Evolutionary conservation across 2,113 vertebrate genomes (phyloP), one percentile per base, ranked within the genome.

Genomic region (Nycticebus coucang): DNA sequence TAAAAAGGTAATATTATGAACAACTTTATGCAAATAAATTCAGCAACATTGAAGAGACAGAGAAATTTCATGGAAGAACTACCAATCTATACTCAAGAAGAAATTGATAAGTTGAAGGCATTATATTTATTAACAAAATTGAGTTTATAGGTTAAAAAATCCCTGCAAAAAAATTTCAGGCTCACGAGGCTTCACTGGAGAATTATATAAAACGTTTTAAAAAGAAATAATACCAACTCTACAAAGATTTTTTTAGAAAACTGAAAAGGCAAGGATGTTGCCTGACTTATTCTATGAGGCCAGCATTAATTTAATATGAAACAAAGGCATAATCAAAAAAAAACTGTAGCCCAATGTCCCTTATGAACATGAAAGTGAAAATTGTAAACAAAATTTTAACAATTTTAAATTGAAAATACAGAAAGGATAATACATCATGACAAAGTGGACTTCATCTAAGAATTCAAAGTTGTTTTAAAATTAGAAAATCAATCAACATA

Each of bases 181-280:
- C 8, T 28, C 50, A 26, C 22, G 33, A 22, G 50, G 5, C 28
- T 86, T 72, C 28, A 45, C 15, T 57, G 21, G 5, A 17, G n/a
- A 91, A 79, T n/a, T 62, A 62, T 53, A 77, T 30, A 18, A n/a
- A 68, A 84, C 18, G 28, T 30, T 85, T 59, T 17, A 60, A 60
- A 80, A 80, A 50, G 35, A 94, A 84, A 89, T 45, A 60, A 41
- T 33, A 41, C 10, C 62, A 91, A 72, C 79, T 95, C 64, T 95
- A n/a, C n/a, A 91, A 72, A 71, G 30, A 13, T 9, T 19, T 37
- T 79, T 30, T 53, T 71, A 62, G 21, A 80, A 91, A 91, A 37
- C 21, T 80, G 10, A 80, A 87, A 62, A 64, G 55, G 45, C 2
- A 37, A 17, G 37, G 50, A 71, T 30, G 8, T 72, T 53, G 71